Conservation (phyloP, 2,113 vertebrate genomes). For the Holacanthus passer region DNA sequence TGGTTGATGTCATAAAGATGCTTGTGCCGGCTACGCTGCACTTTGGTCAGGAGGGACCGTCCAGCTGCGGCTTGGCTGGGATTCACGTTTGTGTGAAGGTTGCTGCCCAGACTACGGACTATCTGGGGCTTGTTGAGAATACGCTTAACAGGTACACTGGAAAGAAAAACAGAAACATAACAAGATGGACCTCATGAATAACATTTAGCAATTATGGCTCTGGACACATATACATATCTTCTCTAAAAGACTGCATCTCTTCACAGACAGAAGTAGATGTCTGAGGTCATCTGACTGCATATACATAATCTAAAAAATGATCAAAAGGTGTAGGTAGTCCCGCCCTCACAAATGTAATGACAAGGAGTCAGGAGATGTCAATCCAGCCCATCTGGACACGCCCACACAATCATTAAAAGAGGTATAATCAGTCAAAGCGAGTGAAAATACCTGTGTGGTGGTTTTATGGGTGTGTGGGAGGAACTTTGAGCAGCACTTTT, state of each 20-base stretch:
- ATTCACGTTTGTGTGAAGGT: conserved; percentile 88
- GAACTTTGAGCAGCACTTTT: background rate
- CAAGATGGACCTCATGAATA: background rate
- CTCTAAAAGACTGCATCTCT: background rate
- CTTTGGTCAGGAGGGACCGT: conserved; percentile 92
- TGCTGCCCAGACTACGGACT: conserved; percentile 88
- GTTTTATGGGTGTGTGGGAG: background rate
- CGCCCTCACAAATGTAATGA: background rate
- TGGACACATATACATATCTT: background rate
- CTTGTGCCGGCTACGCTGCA: conserved; percentile 92
- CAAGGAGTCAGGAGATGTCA: conserved; percentile 1
- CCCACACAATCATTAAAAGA: background rate
- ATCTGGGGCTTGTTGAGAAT: conserved; percentile 95
- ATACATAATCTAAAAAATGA: background rate
- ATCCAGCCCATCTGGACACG: background rate
- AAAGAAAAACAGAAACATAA: conserved; percentile 32
- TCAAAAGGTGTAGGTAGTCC: background rate
- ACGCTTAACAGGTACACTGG: conserved; percentile 92
- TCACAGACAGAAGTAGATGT: background rate
- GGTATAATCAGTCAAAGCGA: no score
- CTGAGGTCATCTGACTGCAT: background rate
- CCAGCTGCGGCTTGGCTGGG: conserved; percentile 90
- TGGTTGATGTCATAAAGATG: conserved; percentile 90
- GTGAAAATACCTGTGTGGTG: background rate
- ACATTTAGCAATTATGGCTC: background rate